A percentile compares a stretch with the other conserved stretches of the same genome.
Conservation (phyloP, 37 sponge, comb jelly and placozoan genomes). For the Corticium candelabrum region DNA sequence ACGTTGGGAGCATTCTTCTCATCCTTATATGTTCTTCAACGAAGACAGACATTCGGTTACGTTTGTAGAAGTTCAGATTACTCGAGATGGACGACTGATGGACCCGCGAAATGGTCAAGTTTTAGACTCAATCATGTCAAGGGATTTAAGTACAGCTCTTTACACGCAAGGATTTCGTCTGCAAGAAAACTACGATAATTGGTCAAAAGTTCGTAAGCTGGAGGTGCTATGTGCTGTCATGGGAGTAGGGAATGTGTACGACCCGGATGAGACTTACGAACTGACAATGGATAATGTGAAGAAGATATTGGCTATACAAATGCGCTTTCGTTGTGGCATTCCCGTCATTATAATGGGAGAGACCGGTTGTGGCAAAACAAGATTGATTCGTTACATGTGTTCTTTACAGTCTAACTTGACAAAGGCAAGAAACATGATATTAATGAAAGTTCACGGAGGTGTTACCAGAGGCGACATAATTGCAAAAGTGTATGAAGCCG, state of each 20-base stretch:
- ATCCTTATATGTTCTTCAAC: slow-evolving; percentile 94
- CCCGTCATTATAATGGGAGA: slow-evolving; percentile 54
- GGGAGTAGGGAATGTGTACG: not conserved
- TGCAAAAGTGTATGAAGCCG: slow-evolving; percentile 23
- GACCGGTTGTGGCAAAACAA: slow-evolving; percentile 50
- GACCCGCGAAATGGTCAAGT: not conserved
- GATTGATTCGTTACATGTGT: slow-evolving; percentile 25
- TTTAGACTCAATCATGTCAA: not conserved
- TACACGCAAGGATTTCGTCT: slow-evolving; percentile 29
- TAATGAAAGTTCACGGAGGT: slow-evolving; percentile 67
- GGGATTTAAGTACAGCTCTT: not conserved
- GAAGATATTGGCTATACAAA: slow-evolving; percentile 83
- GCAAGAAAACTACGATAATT: slow-evolving; percentile 37
- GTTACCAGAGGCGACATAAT: slow-evolving; percentile 32
- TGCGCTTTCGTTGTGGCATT: slow-evolving; percentile 69
- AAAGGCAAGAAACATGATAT: slow-evolving; percentile 38
- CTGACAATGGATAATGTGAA: slow-evolving; percentile 64
- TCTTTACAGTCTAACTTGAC: slow-evolving; percentile 3
- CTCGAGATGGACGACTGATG: not conserved
- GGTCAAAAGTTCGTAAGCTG: slow-evolving; percentile 24
- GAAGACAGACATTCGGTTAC: slow-evolving; percentile 58
- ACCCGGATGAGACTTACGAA: slow-evolving; percentile 48
- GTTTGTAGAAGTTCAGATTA: slow-evolving; percentile 71
- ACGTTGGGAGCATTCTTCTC: slow-evolving; percentile 43
- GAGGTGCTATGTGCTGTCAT: slow-evolving; percentile 35